Evolutionary conservation across 2,888 invertebrate genomes (phyloP).

Genomic region (Chorisops tibialis): DNA sequence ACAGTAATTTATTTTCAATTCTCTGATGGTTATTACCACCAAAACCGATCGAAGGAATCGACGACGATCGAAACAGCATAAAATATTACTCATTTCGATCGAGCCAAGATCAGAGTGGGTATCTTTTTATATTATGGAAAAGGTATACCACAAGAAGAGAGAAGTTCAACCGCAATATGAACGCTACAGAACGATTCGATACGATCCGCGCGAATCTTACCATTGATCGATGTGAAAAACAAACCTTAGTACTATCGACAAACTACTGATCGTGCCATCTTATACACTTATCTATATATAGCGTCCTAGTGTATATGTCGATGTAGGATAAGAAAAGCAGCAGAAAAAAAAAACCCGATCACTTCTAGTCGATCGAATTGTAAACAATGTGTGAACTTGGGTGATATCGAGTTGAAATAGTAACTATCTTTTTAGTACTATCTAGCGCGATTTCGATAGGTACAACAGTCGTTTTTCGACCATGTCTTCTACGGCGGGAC

Average conservation of each 20-base stretch:
- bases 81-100: slow-evolving; percentile 25
- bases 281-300: too few relatives aligned
- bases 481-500: not conserved
- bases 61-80: slow-evolving; percentile 19
- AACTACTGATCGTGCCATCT: too few relatives aligned
- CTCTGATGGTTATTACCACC: slow-evolving; percentile 29
- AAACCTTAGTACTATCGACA: too few relatives aligned
- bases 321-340: too few relatives aligned
- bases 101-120: not conserved
- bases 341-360: not conserved
- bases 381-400: slow-evolving; percentile 39
- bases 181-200: slow-evolving; percentile 9
- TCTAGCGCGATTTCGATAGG: not conserved
- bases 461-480: not conserved
- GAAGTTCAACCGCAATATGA: slow-evolving; percentile 30
- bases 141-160: slow-evolving; percentile 28
- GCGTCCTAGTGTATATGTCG: too few relatives aligned
- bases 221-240: slow-evolving; percentile 22
- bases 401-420: slow-evolving; percentile 32
- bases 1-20: slow-evolving; percentile 23
- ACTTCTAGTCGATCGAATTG: slow-evolving; percentile 26
- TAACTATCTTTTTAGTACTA: not conserved
- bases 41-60: slow-evolving; percentile 26
- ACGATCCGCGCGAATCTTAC: too few relatives aligned
- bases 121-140: not conserved